Conservation (phyloP, 2,888 invertebrate species). For the Lissocephala sabroskyi region DNA sequence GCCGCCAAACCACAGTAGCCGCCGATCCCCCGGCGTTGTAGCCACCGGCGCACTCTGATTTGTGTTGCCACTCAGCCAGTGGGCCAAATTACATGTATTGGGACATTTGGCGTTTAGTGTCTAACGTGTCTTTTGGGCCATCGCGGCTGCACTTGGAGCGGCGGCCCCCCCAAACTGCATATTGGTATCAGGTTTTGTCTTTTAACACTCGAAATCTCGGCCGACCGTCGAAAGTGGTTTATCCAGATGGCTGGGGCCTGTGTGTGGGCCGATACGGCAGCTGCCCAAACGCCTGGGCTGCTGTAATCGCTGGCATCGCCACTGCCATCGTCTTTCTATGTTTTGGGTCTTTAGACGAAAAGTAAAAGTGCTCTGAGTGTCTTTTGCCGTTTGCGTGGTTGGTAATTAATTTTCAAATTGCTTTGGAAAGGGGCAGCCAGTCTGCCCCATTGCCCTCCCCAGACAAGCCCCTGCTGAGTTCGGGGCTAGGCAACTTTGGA, state of each 20-base stretch:
- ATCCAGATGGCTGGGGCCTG: constrained; percentile 10
- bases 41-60: background rate
- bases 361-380: constrained; percentile 29
- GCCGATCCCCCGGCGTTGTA: background rate
- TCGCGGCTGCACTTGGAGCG: constrained; percentile 38
- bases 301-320: no score
- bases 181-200: constrained; percentile 43
- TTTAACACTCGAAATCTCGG: background rate
- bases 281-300: no score
- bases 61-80: constrained; percentile 23
- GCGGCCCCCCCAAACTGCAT: constrained; percentile 32
- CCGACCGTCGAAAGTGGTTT: constrained; percentile 27
- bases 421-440: constrained; percentile 30
- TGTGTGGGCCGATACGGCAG: constrained; percentile 31
- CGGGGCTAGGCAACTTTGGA: no score
- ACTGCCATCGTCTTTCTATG: no score
- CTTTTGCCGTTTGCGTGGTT: background rate
- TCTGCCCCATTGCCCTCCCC: no score
- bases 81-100: constrained; percentile 47
- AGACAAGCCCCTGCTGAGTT: no score
- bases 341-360: constrained; percentile 24
- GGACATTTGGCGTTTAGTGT: constrained; percentile 41
- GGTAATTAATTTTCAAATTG: constrained; percentile 43
- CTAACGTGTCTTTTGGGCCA: constrained; percentile 44
- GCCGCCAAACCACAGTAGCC: background rate